phyloP scores from a whole-genome alignment of 2,797 vertebrate species.

The Ambastaia sidthimunki region DNA sequence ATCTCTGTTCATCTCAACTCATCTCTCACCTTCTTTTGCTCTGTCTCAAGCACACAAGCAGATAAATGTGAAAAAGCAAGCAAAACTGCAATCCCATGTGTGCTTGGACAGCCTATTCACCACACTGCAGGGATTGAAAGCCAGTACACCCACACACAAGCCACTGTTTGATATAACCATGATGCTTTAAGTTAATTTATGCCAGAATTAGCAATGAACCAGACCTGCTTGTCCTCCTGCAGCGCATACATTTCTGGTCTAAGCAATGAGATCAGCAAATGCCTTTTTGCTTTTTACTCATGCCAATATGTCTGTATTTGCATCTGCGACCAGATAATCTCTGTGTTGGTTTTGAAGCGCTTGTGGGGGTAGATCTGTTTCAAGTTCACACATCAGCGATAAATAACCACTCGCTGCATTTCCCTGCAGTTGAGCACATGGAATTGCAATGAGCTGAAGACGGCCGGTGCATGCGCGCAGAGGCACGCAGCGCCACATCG shows the following conservation, averaged over 20 bases:
- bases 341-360: conserved; percentile 58
- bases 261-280: conserved; percentile 72
- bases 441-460: conserved; percentile 58
- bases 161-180: conserved; percentile 49
- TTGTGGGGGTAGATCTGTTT: conserved; percentile 37
- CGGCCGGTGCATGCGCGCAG: conserved; percentile 49
- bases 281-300: conserved; percentile 73
- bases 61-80: conserved; percentile 38
- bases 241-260: conserved; percentile 72
- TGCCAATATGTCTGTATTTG: conserved; percentile 61
- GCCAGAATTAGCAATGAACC: conserved; percentile 49
- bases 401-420: conserved; percentile 53
- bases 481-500: conserved; percentile 17
- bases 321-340: conserved; percentile 46
- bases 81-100: conserved; percentile 40
- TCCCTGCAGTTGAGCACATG: conserved; percentile 62
- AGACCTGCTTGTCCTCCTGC: conserved; percentile 65
- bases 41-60: conserved; percentile 11
- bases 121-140: conserved; percentile 1
- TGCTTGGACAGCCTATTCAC: conserved; percentile 20
- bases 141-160: conserved; percentile 6
- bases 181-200: conserved; percentile 37
- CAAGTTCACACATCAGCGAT: conserved; percentile 48
- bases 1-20: background rate
- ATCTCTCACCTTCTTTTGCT: background rate